A percentile compares a stretch with the other conserved stretches of the same genome.
phyloP scores from a whole-genome alignment of 2,888 invertebrate genomes.

The Patella caerulea region DNA sequence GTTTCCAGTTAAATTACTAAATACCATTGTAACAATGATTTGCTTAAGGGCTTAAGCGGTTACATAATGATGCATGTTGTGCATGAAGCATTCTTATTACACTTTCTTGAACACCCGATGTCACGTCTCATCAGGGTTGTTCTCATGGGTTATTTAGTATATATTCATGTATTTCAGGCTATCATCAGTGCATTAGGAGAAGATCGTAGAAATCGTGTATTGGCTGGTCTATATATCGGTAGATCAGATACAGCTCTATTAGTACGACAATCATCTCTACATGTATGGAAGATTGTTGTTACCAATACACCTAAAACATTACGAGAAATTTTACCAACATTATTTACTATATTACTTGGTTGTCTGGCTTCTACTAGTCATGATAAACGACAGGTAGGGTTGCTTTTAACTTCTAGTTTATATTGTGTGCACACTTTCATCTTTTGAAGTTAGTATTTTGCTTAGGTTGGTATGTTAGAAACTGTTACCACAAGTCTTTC shows the following conservation, averaged over 20 bases:
- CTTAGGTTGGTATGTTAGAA: too few relatives aligned
- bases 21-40: too few relatives aligned
- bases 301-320: constrained; percentile 97
- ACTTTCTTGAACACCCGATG: not conserved
- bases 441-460: not conserved
- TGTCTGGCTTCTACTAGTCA: constrained; percentile 96
- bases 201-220: constrained; percentile 90
- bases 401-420: not conserved
- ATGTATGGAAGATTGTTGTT: constrained; percentile 99
- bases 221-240: constrained; percentile 85
- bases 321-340: constrained; percentile 93
- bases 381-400: constrained; percentile 87
- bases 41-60: too few relatives aligned
- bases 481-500: too few relatives aligned
- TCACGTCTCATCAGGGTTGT: too few relatives aligned
- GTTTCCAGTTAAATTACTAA: too few relatives aligned
- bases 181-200: constrained; percentile 90
- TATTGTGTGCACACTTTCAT: not conserved
- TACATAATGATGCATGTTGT: constrained; percentile 26
- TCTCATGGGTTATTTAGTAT: not conserved
- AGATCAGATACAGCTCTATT: constrained; percentile 95
- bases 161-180: constrained; percentile 74
- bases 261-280: constrained; percentile 97
- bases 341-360: constrained; percentile 91
- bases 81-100: not conserved